These are phyloP conservation scores for Champsocephalus gunnari DNA, from an alignment of 2,797 vertebrate genomes.

Conservation along the genomic window DNA sequence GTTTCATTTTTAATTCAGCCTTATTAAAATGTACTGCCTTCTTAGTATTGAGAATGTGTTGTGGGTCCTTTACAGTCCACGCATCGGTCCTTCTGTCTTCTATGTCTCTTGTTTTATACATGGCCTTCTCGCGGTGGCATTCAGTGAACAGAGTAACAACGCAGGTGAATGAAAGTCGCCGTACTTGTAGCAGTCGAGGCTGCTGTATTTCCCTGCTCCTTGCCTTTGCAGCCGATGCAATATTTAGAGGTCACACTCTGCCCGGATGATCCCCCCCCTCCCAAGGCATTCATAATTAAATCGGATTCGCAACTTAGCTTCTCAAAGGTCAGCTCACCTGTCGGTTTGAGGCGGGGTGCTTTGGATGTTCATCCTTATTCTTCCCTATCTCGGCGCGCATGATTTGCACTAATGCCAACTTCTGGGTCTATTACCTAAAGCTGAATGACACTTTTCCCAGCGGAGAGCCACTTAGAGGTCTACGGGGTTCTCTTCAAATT, in stretches of 20 bases:
- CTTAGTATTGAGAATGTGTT: neutral
- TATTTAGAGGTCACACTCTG: conserved; percentile 70
- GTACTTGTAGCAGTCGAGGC: conserved; percentile 6
- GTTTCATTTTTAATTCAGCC: conserved; percentile 28
- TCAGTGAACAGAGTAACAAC: conserved; percentile 14
- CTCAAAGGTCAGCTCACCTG: conserved; percentile 77
- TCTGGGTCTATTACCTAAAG: conserved; percentile 61
- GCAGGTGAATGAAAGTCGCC: conserved; percentile 41
- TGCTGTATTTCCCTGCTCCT: conserved; percentile 25
- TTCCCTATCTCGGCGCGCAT: conserved; percentile 29
- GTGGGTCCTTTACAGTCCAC: neutral
- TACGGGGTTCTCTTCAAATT: conserved; percentile 48
- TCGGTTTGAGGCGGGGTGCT: conserved; percentile 39
- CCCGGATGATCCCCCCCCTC: conserved; percentile 41
- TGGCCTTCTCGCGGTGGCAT: conserved; percentile 17
- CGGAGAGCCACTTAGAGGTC: conserved; percentile 37
- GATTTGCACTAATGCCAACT: conserved; percentile 64
- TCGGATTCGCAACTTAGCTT: conserved; percentile 66
- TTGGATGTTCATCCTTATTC: conserved; percentile 40
- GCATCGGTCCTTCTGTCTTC: conserved; percentile 12
- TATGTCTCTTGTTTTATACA: conserved; percentile 36
- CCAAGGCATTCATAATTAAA: conserved; percentile 73
- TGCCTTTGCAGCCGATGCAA: conserved; percentile 59
- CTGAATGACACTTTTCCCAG: conserved; percentile 55
- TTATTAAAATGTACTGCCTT: conserved; percentile 10